Percentiles rank a stretch among this genome's conserved stretches.
Evolutionary conservation across 1,140 invertebrate species (phyloP).

Genomic region (Pygmarrhopalites habei): DNA sequence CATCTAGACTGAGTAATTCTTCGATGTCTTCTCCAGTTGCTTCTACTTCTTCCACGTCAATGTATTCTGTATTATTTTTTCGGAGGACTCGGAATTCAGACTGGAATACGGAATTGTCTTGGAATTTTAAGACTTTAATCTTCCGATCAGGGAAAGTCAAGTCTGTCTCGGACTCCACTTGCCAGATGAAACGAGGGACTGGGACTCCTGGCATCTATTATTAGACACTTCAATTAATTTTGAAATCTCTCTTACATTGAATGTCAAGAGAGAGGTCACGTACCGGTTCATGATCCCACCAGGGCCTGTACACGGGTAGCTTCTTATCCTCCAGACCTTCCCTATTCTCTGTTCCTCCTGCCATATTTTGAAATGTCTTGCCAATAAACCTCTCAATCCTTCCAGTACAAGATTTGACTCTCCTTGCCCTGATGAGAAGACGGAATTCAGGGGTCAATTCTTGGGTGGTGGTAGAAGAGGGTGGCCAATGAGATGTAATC

Average conservation of each 20-base stretch:
- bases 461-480: not conserved
- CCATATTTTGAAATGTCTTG: not conserved
- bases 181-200: slow-evolving; percentile 13
- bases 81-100: slow-evolving; percentile 15
- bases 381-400: slow-evolving; percentile 5
- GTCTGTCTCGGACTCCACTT: slow-evolving; percentile 15
- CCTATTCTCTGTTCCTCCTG: not conserved
- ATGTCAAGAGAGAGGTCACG: too few species aligned
- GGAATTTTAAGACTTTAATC: slow-evolving; percentile 11
- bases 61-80: slow-evolving; percentile 10
- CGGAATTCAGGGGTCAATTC: not conserved
- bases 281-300: slow-evolving; percentile 1
- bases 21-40: slow-evolving; percentile 7
- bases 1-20: slow-evolving; percentile 20
- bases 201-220: slow-evolving; percentile 12
- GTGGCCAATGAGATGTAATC: not conserved
- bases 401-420: not conserved
- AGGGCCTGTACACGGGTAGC: not conserved
- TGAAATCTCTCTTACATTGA: too few species aligned
- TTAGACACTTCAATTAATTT: too few species aligned
- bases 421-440: not conserved
- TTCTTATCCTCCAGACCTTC: not conserved
- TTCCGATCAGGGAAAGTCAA: not conserved
- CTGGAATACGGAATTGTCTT: slow-evolving; percentile 14
- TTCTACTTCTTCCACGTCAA: slow-evolving; percentile 10